Conservation (phyloP, 2,113 vertebrate genomes). For the Microcebus murinus region DNA sequence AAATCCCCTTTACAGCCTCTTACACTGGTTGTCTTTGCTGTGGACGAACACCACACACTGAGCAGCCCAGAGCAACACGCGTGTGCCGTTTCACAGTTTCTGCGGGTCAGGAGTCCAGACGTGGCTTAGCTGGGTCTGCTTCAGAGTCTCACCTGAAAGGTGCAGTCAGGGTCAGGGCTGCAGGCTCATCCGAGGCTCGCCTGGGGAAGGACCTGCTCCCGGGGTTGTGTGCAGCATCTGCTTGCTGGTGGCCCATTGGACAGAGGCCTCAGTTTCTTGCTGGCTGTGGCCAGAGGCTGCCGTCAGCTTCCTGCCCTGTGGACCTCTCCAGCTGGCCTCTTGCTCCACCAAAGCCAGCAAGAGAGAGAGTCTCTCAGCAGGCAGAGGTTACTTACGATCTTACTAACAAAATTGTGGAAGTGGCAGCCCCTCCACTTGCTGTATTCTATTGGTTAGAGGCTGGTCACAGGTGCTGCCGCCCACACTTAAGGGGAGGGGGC, state of each 20-base stretch:
- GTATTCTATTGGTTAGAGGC: neutral
- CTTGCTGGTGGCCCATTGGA: neutral
- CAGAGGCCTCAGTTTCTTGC: neutral
- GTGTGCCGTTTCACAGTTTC: neutral
- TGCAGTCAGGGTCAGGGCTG: neutral
- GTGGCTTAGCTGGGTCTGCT: neutral
- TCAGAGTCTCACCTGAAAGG: neutral
- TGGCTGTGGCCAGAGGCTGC: neutral
- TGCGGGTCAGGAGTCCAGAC: neutral
- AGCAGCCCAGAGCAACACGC: neutral
- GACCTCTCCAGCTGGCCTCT: no score
- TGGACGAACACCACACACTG: fast-evolving
- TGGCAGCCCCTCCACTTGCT: neutral
- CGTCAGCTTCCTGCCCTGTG: neutral
- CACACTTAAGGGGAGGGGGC: no score
- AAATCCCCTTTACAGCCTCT: no score
- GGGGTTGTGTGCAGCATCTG: fast-evolving
- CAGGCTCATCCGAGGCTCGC: neutral
- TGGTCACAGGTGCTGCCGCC: neutral
- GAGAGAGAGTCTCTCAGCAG: neutral
- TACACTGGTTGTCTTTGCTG: fast-evolving
- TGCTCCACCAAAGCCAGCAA: neutral
- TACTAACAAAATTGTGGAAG: fast-evolving
- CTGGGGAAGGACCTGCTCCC: neutral
- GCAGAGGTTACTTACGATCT: no score